Evolutionary conservation across 2,797 vertebrate genomes (phyloP), one percentile per base, ranked within the genome.

Genomic region (Typhlichthys eigenmanni): DNA sequence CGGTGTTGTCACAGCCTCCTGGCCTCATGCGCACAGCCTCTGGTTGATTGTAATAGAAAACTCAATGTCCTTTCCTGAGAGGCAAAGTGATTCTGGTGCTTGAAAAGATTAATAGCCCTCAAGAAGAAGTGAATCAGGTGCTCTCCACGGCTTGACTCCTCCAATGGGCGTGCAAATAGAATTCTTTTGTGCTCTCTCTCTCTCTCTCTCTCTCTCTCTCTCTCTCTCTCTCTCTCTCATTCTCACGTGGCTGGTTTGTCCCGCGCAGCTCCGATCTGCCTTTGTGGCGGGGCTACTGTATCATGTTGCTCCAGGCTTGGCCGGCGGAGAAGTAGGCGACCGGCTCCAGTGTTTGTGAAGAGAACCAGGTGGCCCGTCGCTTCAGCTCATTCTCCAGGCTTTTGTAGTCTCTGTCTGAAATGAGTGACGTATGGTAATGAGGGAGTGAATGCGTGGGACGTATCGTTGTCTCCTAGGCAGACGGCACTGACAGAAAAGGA

Each of bases 101-200:
- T 88, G 86, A 86, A 85, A 87, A 90, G 90, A 92, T 92, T 81
- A 91, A 93, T 92, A 87, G 87, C 89, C 86, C 91, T 89, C 78
- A 71, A 91, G 87, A 84, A 91, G 88, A 87, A 91, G 91, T 90
- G 80, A 92, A 92, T 92, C 90, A 87, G 87, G 81, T 80, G 82
- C 84, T 91, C 89, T 87, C 86, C 38, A 53, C 80, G 84, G 88
- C 79, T 79, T 69, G 79, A 80, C 78, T 87, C 83, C 69, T 87
- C 79, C 78, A 72, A 69, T 80, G 84, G 74, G 60, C 55, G 69
- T 68, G 71, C 81, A 85, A 85, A 88, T 81, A 84, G 70, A 84
- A 84, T 84, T 84, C 69, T 82, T 86, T 85, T 84, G 76, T 82
- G 83, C n/a, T n/a, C n/a, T n/a, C n/a, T n/a, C n/a, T n/a, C n/a